Evolutionary conservation across 2,888 invertebrate species (phyloP), one percentile per base, ranked within the genome.

Genomic region (Archips crataeganus): DNA sequence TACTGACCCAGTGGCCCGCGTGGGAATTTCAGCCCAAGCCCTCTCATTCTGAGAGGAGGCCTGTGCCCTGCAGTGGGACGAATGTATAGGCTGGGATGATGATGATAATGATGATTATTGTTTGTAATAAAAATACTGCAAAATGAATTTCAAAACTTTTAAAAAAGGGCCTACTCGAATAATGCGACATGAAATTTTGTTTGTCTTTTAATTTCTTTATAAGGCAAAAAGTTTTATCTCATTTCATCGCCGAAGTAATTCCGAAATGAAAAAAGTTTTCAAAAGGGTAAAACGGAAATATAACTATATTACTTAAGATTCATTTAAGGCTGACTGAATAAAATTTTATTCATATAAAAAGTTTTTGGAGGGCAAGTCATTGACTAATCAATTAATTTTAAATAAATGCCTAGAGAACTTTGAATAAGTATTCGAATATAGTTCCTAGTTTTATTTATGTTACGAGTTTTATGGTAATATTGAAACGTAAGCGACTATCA

Each of bases 121-220:
- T 39, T 39, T 6, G 6, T 39, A 51, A 8, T 8, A 15, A 51
- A 51, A 57, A 57, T 11, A 57, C 57, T 32, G 11, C 11, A 32
- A 32, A 51, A 64, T 51, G 2, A n/a, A 47, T 45, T 57, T 13
- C 13, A 11, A 47, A 68, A 66, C 59, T 42, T 4, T 65, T 10
- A 68, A 67, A 47, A 42, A 4, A 60, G 15, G 23, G n/a, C 64
- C 68, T 77, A 75, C 77, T 78, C 78, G 76, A 79, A 80, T 81
- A 77, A 84, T 77, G 81, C 54, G 23, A 54, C 81, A 60, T 23
- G 42, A 74, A 79, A 77, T 79, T 76, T 67, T 77, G 77, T 81
- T 83, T 80, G 77, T 79, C 76, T 80, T 81, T 83, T 84, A 84
- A 85, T 85, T 82, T 82, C 80, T 79, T 76, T 15, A 74, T 78